Base-by-base conservation (phyloP, 2,888 invertebrate genomes). In the Dastarcus helophoroides region DNA sequence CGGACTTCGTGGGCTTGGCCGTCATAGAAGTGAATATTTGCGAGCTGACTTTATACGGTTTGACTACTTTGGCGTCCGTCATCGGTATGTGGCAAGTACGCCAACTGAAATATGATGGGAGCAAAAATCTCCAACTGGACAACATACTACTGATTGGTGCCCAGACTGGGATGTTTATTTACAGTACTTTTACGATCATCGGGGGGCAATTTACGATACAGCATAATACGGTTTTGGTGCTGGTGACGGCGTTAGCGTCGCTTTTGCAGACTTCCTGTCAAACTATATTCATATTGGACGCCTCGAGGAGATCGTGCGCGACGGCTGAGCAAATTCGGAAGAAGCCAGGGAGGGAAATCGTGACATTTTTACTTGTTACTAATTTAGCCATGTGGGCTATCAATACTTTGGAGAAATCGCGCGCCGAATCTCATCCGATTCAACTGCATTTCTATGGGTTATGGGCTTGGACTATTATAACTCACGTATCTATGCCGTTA, bases 381-480 rank as follows among this genome's bases (percentile, higher is more conserved):
- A 84, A 84, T 51, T 76, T 88, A 61, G 85, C 88, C 10, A 76
- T 86, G 67, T 85, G 85, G 84, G 76, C 81, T 15, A 79, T 90
- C 26, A 86, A 86, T 53, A 82, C 85, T 0, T 64, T 89, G 29
- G 84, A 88, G 51, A 79, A 86, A 60, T 82, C 82, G 41, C 70
- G 85, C 3, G 82, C 88, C 0, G 80, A 83, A 38, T 85, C 85
- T 39, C 70, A 86, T 28, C 82, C 84, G 5, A 77, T 83, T 8
- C 88, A 89, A 52, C 63, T 85, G 8, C 62, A 76, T 29, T 86
- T 89, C 60, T 88, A 81, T 53, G 86, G 86, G 0, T 71, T 80
- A 1, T 86, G 86, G 85, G 83, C 83, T 2, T 90, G 89, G 89
- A 85, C 86, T 0, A 83, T 89, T 43, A 86, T 90, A 45, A 85